Conservation (phyloP, 2,113 vertebrate genomes). For the Chroicocephalus ridibundus region DNA sequence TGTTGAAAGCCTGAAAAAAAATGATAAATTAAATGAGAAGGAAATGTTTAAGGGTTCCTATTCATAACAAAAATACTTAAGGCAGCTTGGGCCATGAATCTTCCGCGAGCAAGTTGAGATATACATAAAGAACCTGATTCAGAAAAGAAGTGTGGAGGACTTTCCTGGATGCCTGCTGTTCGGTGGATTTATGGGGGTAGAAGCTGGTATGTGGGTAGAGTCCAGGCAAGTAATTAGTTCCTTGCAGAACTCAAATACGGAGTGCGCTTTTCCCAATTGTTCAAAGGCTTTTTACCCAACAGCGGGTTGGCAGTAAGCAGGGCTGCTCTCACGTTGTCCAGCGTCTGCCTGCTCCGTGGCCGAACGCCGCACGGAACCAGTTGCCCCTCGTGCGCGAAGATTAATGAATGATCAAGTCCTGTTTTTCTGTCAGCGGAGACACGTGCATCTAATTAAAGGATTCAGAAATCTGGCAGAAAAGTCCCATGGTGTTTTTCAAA, state of each 20-base stretch:
- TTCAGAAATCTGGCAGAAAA: background rate
- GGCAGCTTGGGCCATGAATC: conserved; percentile 48
- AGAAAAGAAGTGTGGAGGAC: conserved; percentile 10
- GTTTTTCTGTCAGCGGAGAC: background rate
- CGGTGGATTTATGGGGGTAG: background rate
- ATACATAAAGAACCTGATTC: conserved; percentile 62
- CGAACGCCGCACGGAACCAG: background rate
- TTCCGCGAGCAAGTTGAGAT: background rate
- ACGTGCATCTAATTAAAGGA: conserved; percentile 42
- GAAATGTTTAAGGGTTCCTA: conserved; percentile 64
- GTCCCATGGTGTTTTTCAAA: conserved; percentile 39
- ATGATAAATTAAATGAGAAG: conserved; percentile 66
- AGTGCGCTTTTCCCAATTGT: background rate
- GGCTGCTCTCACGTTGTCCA: background rate
- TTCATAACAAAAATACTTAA: conserved; percentile 63
- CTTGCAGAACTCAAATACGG: background rate
- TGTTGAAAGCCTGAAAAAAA: conserved; percentile 52
- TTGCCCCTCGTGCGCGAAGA: background rate
- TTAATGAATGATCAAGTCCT: background rate
- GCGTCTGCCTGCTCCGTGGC: background rate
- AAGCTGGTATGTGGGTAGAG: background rate
- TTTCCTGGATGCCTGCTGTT: background rate
- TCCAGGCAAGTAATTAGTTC: conserved; percentile 28
- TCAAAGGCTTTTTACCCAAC: background rate
- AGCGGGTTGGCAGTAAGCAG: background rate